Evolutionary conservation across 2,888 invertebrate species (phyloP).

Genomic region (Agrotis segetum): DNA sequence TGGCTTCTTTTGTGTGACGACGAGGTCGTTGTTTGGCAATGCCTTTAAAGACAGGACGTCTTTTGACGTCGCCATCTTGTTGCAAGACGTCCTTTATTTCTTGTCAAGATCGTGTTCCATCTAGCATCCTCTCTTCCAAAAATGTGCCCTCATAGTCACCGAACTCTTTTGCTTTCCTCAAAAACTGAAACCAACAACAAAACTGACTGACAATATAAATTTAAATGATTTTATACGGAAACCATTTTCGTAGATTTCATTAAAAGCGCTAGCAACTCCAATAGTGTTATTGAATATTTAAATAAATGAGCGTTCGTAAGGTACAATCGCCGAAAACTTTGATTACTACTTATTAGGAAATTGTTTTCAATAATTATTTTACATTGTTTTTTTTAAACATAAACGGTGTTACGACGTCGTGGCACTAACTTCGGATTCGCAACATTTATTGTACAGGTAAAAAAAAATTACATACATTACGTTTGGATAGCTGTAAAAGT

Average conservation of each 20-base stretch:
- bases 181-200: constrained; percentile 11
- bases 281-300: constrained; percentile 29
- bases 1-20: too few relatives aligned
- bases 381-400: not conserved
- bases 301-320: constrained; percentile 1
- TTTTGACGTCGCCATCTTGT: not conserved
- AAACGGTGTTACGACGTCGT: not conserved
- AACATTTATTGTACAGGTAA: too few relatives aligned
- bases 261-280: constrained; percentile 50
- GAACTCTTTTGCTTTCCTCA: not conserved
- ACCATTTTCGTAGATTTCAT: constrained; percentile 39
- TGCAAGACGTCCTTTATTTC: not conserved
- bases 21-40: too few relatives aligned
- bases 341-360: constrained; percentile 2
- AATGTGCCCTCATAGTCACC: not conserved
- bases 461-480: too few relatives aligned
- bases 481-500: too few relatives aligned
- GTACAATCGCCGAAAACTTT: constrained; percentile 20
- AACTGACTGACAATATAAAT: constrained; percentile 54
- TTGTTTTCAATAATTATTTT: not conserved
- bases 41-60: not conserved
- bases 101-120: not conserved
- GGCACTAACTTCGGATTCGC: not conserved
- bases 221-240: constrained; percentile 41
- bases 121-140: constrained; percentile 3